Evolutionary conservation across 1,140 invertebrate genomes (phyloP), one percentile per base, ranked within the genome.

Genomic region (Gryllus bimaculatus): DNA sequence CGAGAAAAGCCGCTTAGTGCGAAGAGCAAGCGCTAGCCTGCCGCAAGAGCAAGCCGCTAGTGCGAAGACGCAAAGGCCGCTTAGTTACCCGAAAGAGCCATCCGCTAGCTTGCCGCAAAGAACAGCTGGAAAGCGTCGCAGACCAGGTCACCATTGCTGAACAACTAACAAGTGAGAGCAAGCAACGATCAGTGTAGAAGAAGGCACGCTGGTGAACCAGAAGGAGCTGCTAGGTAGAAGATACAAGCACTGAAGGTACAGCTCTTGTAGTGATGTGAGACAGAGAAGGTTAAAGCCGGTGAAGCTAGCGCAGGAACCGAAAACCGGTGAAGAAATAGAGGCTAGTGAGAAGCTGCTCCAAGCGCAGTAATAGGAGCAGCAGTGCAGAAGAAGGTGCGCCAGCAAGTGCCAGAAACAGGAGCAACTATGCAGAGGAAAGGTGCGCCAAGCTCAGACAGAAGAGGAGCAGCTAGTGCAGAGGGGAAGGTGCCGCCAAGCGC

Each of bases 181-280:
- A 47, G 18, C 77, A 48, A 78, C 77, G 48, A 47, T n/a, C 74
- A 73, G 77, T n/a, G 77, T 79, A 78, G 79, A 80, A 39, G 39
- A 21, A 49, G 18, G 15, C 8, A 26, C 8, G 18, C 77, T 47
- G 76, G 48, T 20, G 76, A 77, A 48, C 13, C 20, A 77, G 20
- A 26, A 77, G 48, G 47, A 10, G 39, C 47, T 12, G 76, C 47
- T 39, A 48, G 47, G 39, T 8, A 48, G 77, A 78, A 20, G 49
- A 48, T 20, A n/a, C 21, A 26, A 78, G 77, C 77, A 21, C 66
- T 73, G 78, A 78, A 15, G 18, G 21, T 39, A 26, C 74, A 5
- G 2, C 74, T 39, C 7, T 21, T 13, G 74, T 39, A 5, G 26
- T 2, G 26, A 39, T 39, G 26, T 2, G 26, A 39, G 26, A 20